A percentile compares a stretch with the other conserved stretches of the same genome.
phyloP scores from a whole-genome alignment of 2,888 invertebrate species.

The Argynnis bischoffii region DNA sequence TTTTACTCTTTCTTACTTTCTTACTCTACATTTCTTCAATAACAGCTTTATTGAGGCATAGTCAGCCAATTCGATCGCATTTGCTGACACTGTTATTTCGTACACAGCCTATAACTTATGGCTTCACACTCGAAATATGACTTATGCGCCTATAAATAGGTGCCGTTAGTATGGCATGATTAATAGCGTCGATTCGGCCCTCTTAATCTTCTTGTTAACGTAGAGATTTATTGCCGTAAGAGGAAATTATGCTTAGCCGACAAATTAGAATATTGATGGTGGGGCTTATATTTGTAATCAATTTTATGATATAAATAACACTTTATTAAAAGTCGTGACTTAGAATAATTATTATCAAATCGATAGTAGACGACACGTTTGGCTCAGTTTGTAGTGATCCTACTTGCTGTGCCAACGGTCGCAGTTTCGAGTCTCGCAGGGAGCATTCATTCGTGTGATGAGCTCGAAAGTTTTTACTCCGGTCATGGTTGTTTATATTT shows the following conservation, averaged over 20 bases:
- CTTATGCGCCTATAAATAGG: conserved; percentile 20
- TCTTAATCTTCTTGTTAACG: conserved; percentile 36
- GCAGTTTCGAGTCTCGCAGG: too few relatives aligned
- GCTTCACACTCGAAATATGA: conserved; percentile 16
- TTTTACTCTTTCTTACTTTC: too few relatives aligned
- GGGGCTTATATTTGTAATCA: conserved; percentile 20
- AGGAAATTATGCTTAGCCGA: conserved; percentile 37
- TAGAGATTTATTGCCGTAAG: conserved; percentile 35
- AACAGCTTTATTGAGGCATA: not conserved
- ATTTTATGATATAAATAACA: conserved; percentile 20
- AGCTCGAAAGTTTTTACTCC: too few relatives aligned
- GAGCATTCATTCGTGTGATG: too few relatives aligned
- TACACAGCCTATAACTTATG: conserved; percentile 6
- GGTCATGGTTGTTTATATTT: too few relatives aligned
- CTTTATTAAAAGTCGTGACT: not conserved
- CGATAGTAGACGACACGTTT: too few relatives aligned
- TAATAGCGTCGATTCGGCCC: conserved; percentile 33
- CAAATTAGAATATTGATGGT: conserved; percentile 43
- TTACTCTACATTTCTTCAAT: too few relatives aligned
- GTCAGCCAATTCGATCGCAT: conserved; percentile 6
- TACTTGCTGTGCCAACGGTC: too few relatives aligned
- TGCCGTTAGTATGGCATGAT: conserved; percentile 33
- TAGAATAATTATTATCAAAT: not conserved
- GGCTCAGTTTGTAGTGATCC: too few relatives aligned
- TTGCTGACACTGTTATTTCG: not conserved